phyloP scores from a whole-genome alignment of 2,797 vertebrate genomes.

The Perodicticus potto region DNA sequence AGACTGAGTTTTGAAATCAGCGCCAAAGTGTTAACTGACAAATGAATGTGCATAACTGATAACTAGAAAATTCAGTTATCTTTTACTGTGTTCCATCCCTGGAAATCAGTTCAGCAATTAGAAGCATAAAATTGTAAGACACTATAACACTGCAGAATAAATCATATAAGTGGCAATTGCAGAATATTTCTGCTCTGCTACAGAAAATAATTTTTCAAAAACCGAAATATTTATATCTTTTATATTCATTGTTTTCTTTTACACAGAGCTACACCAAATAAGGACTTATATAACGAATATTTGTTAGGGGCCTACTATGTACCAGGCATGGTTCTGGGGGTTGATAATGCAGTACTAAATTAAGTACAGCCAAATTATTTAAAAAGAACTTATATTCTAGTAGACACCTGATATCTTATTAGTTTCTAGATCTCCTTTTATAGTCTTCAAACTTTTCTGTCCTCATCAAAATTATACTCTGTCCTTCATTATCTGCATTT shows the following conservation, averaged over 20 bases:
- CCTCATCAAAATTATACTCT: not conserved
- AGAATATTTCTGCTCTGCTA: not conserved
- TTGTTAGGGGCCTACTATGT: not conserved
- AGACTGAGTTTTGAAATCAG: not conserved
- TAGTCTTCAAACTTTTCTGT: not conserved
- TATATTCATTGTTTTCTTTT: not conserved
- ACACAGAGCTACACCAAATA: not conserved
- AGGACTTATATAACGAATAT: not conserved
- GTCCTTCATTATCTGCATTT: not conserved
- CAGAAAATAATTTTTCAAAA: not conserved
- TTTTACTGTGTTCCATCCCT: not conserved
- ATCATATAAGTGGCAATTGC: not conserved
- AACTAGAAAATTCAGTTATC: not conserved
- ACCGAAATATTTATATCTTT: not conserved
- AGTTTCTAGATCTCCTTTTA: not conserved
- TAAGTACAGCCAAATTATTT: not conserved
- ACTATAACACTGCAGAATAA: not conserved
- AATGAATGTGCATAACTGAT: not conserved
- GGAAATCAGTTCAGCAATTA: not conserved
- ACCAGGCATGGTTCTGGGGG: not conserved
- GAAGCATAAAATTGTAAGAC: not conserved
- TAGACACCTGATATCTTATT: not conserved
- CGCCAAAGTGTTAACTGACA: not conserved
- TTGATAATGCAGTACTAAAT: not conserved
- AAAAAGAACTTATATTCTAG: not conserved